Evolutionary conservation across 1,140 invertebrate species (phyloP).

Genomic region (Procambarus clarkii): DNA sequence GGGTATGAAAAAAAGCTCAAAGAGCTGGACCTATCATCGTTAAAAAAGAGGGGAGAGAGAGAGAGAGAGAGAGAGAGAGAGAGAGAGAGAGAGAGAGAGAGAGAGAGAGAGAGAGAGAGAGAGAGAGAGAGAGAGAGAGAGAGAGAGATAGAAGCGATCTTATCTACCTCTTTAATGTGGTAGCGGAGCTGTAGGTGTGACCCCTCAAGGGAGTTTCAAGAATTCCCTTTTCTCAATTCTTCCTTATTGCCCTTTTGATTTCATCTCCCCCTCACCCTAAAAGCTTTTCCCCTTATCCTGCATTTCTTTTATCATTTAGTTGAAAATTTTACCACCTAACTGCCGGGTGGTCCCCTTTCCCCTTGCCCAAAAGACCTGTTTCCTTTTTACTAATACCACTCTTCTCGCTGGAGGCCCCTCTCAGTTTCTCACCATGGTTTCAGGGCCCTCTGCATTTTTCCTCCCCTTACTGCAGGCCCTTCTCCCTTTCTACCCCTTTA

Average conservation of each 20-base stretch:
- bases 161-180: too few relatives aligned
- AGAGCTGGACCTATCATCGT: too few relatives aligned
- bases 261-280: not conserved
- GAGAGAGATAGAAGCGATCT: not conserved
- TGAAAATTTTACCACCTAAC: too few relatives aligned
- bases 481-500: not conserved
- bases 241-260: not conserved
- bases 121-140: slow-evolving; percentile 1
- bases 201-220: not conserved
- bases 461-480: not conserved
- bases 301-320: too few relatives aligned
- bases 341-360: too few relatives aligned
- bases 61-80: not conserved
- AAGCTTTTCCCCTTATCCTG: too few relatives aligned
- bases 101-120: not conserved
- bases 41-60: not conserved
- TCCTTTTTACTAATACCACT: too few relatives aligned
- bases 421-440: too few relatives aligned
- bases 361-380: too few relatives aligned
- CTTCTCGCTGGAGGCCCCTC: too few relatives aligned
- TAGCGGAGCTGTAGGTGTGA: not conserved
- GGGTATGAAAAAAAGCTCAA: too few relatives aligned
- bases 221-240: not conserved
- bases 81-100: not conserved
- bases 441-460: not conserved